Base-by-base conservation (phyloP, 1,140 invertebrate genomes). In the Microvelia longipes region DNA sequence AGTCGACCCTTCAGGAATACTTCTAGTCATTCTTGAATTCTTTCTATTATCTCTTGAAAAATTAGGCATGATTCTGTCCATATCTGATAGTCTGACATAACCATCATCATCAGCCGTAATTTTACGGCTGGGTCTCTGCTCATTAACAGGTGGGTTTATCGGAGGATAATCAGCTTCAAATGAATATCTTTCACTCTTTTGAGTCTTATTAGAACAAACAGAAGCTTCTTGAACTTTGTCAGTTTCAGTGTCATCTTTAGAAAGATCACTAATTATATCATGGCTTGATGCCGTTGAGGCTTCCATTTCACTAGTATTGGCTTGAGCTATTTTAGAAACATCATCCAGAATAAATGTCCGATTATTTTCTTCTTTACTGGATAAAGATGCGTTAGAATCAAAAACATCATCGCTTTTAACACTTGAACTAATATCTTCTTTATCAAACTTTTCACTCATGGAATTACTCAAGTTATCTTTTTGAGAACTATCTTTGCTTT, bases 1-100 rank as follows among this genome's bases (percentile, higher is more conserved):
- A 13, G 84, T 85, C 5, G 85, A 86, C 65, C 84, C 85, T 73
- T 87, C 86, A 1, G 85, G 83, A 71, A 87, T 85, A 77, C 79
- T 83, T 35, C 75, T 80, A 29, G 78, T 80, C 80, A 83, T 81
- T 0, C 81, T 0, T 74, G 68, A 25, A 69, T 72, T 72, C 73
- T 75, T n/a, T 27, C 29, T 2, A 50, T 50, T 50, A 66, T 50
- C 62, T 74, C 66, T n/a, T 60, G 2, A 28, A 50, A 35, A 29
- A 60, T 28, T 69, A 68, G n/a, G 29, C 65, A 14, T 29, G 67
- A 69, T 70, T 71, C 70, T 73, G 71, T 85, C 84, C 73, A 85
- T 78, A 73, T 86, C 85, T 1, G 85, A 85, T 1, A 85, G 75
- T 70, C 82, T 81, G 0, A 85, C 85, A 72, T 84, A 85, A 69